These are phyloP conservation scores for Amblyteles armatorius DNA, from an alignment of 2,888 invertebrate species.

Conservation along the genomic window DNA sequence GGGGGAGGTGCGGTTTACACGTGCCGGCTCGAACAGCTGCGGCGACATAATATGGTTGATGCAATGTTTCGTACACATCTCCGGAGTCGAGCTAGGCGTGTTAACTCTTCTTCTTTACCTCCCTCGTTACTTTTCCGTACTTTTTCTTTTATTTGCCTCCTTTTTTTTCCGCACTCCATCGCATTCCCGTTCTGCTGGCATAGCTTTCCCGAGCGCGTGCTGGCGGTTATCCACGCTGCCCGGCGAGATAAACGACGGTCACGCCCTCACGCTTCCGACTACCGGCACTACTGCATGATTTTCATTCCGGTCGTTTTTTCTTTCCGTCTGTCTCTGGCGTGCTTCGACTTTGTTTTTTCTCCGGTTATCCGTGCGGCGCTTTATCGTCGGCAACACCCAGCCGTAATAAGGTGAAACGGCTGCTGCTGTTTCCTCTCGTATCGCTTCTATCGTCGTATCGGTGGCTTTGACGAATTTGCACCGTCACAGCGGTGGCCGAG, in stretches of 20 bases:
- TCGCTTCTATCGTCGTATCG: neutral
- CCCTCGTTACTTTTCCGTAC: neutral
- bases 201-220: conserved; percentile 39
- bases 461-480: conserved; percentile 4
- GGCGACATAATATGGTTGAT: neutral
- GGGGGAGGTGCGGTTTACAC: neutral
- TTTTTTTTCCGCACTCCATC: neutral
- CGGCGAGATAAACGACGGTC: conserved; percentile 50
- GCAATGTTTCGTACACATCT: neutral
- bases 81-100: neutral
- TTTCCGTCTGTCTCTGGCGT: neutral
- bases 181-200: conserved; percentile 22
- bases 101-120: conserved; percentile 7
- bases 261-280: conserved; percentile 56
- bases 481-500: neutral
- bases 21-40: neutral
- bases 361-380: conserved; percentile 21
- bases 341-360: neutral
- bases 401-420: conserved; percentile 6
- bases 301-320: conserved; percentile 29
- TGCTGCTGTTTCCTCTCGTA: conserved; percentile 11
- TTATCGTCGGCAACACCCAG: conserved; percentile 18
- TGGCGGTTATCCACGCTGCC: conserved; percentile 19
- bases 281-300: conserved; percentile 21
- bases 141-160: neutral